Evolutionary conservation across 2,888 invertebrate genomes (phyloP).

Genomic region (Colostygia pectinataria): DNA sequence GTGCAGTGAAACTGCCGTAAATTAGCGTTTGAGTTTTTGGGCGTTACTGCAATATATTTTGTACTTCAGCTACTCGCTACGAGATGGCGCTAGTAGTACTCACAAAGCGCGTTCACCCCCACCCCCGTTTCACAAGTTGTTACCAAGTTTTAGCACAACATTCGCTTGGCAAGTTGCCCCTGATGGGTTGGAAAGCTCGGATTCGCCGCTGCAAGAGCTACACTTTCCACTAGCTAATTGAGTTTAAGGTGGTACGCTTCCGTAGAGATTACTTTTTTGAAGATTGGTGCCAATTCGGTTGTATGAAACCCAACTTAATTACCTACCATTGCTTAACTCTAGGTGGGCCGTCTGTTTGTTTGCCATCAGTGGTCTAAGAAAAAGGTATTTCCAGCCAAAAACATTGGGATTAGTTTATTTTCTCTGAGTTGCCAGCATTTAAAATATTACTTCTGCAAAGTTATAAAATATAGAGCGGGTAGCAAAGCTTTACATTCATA

Average conservation of each 20-base stretch:
- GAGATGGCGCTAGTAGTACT: slow-evolving; percentile 60
- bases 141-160: slow-evolving; percentile 52
- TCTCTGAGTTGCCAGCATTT: too few species aligned
- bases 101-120: slow-evolving; percentile 14
- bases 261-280: slow-evolving; percentile 35
- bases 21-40: too few species aligned
- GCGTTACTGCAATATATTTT: background rate
- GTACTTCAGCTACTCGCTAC: slow-evolving; percentile 54
- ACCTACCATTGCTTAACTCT: too few species aligned
- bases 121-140: slow-evolving; percentile 43
- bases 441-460: too few species aligned
- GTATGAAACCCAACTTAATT: background rate
- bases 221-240: slow-evolving; percentile 55
- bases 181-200: slow-evolving; percentile 51
- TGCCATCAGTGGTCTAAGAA: too few species aligned
- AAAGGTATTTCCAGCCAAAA: too few species aligned
- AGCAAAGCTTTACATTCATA: too few species aligned
- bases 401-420: too few species aligned
- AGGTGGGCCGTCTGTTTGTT: too few species aligned
- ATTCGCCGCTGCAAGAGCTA: slow-evolving; percentile 54
- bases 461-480: too few species aligned
- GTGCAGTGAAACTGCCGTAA: too few species aligned
- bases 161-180: slow-evolving; percentile 58
- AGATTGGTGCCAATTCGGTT: slow-evolving; percentile 17
- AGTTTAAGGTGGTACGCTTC: slow-evolving; percentile 38